Percentiles rank a stretch among this genome's conserved stretches.
These are phyloP conservation scores for Borostomias antarcticus DNA, from an alignment of 2,797 vertebrate genomes.

Conservation along the genomic window DNA sequence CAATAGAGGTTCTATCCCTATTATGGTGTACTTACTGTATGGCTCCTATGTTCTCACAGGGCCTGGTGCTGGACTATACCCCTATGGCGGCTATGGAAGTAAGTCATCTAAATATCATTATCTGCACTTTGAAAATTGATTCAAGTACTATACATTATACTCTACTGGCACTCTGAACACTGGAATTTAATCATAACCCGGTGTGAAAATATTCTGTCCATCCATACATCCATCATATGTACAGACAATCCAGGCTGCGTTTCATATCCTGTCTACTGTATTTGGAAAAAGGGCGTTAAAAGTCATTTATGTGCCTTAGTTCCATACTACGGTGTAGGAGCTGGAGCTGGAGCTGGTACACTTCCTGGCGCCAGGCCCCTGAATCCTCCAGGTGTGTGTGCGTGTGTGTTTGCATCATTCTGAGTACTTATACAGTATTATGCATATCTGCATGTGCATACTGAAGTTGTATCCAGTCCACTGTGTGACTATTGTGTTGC, in stretches of 20 bases:
- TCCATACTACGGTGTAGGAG: slow-evolving; percentile 46
- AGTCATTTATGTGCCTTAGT: slow-evolving; percentile 33
- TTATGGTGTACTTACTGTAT: not conserved
- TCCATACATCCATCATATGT: too few relatives aligned
- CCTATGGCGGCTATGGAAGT: slow-evolving; percentile 61
- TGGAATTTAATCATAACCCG: too few relatives aligned
- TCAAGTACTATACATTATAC: too few relatives aligned
- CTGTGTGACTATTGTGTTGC: slow-evolving; percentile 9
- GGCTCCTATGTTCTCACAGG: slow-evolving; percentile 29
- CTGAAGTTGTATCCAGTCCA: too few relatives aligned
- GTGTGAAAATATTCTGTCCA: too few relatives aligned
- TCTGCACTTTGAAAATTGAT: not conserved
- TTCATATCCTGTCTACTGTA: too few relatives aligned
- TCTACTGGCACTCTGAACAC: too few relatives aligned
- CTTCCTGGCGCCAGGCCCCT: slow-evolving; percentile 68
- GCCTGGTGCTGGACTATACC: slow-evolving; percentile 39
- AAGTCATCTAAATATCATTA: slow-evolving; percentile 21
- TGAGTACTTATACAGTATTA: not conserved
- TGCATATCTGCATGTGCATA: not conserved
- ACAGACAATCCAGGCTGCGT: too few relatives aligned
- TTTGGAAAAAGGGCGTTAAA: too few relatives aligned
- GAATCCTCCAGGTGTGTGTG: slow-evolving; percentile 66
- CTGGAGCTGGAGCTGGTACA: slow-evolving; percentile 43
- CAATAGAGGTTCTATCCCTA: not conserved
- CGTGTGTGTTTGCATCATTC: not conserved